Evolutionary conservation across 1,140 invertebrate species (phyloP), one percentile per base, ranked within the genome.

Genomic region (Lanistes nyassanus): DNA sequence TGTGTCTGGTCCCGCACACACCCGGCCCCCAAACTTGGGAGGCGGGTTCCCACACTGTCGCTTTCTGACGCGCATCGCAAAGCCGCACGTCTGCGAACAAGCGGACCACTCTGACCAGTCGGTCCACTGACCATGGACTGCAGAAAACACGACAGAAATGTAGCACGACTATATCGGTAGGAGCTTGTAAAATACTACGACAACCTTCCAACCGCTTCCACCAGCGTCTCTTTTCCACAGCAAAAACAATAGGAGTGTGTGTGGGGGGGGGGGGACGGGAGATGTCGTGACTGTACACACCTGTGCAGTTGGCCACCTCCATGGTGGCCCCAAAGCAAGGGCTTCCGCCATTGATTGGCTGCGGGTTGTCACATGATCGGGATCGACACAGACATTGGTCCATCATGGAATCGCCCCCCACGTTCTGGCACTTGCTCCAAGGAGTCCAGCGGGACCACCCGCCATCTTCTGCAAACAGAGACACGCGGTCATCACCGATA

Each of bases 381-480:
- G 77, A 79, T 11, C 87, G 75, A 84, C 96, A 98, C 78, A 92
- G 87, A 84, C 96, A 98, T 74, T 84, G 70, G 13, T 85, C 86
- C n/a, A 82, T 78, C 3, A 80, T 71, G 13, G 75, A 69, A 82
- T 78, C 83, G 65, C 67, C 90, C 83, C 73, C 90, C 84, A 82
- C 82, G 42, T 91, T 89, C 7, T 92, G 92, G 85, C 94, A 89
- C 2, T 42, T 65, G 11, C 37, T 55, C 88, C 88, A 89, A 13
- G 69, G 83, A 93, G 92, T n/a, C 91, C 91, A 47, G 89, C 78
- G 11, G 88, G 88, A 51, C 94, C 95, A 79, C 89, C 88, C 93
- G n/a, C 94, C 94, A 86, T 93, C 91, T 47, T 94, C 92, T 85
- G 87, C 88, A 89, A 75, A 87, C 90, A 75, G n/a, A n/a, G n/a